Evolutionary conservation across 2,888 invertebrate species (phyloP), one percentile per base, ranked within the genome.

Genomic region (Zootermopsis nevadensis): DNA sequence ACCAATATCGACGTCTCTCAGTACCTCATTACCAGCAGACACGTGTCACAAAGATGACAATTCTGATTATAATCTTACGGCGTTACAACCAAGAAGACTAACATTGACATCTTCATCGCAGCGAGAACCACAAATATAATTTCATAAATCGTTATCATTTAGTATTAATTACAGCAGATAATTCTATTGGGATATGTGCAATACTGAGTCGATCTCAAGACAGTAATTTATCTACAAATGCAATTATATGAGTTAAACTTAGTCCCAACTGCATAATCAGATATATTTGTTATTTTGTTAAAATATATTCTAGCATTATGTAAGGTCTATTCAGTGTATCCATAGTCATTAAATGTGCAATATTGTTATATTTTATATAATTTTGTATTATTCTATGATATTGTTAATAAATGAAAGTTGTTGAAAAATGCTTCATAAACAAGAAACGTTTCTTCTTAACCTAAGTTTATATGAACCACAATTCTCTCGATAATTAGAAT

Each of bases 111-210:
- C 15, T 42, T 42, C 42, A 12, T 42, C 42, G 15, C 15, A 42
- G 15, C 8, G 42, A 48, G 12, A 15, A 48, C 3, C 1, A 1
- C 19, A 48, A n/a, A n/a, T n/a, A n/a, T n/a, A n/a, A 27, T 60
- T 27, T 60, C n/a, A 8, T 60, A 60, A 60, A 60, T 60, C 6
- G 6, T 60, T n/a, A n/a, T 27, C 27, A 60, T 8, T n/a, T 60
- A 48, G 8, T 53, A 27, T 60, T 22, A 24, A 77, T 77, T 3
- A 48, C 27, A 27, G 66, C 38, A 67, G 38, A 66, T 35, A 80
- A 27, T 35, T 80, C 66, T 80, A 35, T 67, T 66, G 66, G 80
- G 80, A 38, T 33, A 66, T 66, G 80, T 80, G 80, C 80, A 80
- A 80, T 80, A 80, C 27, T 80, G 67, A 66, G 60, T 35, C 10